Percentiles rank a stretch among this genome's conserved stretches.
phyloP scores from a whole-genome alignment of 1,140 invertebrate genomes.

The Brachionus paranguensis region DNA sequence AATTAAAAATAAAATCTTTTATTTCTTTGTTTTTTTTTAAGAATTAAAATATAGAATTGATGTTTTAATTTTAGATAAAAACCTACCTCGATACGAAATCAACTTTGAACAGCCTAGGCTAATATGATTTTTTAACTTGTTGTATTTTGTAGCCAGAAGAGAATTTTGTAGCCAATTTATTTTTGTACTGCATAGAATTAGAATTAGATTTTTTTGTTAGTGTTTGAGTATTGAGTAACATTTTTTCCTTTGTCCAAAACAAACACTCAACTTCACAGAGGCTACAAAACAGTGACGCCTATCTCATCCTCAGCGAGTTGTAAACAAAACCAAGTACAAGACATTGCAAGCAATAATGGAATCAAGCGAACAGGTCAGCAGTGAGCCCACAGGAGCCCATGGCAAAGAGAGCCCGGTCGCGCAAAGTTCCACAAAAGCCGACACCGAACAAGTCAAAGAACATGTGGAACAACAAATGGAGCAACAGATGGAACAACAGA shows the following conservation, averaged over 20 bases:
- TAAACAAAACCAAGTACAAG: too few relatives aligned
- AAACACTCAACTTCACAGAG: background rate
- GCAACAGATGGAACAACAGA: too few relatives aligned
- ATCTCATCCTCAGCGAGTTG: background rate
- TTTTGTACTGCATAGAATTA: slow-evolving; percentile 9
- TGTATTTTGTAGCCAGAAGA: background rate
- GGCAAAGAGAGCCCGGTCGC: background rate
- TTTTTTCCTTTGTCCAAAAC: background rate
- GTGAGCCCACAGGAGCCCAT: background rate
- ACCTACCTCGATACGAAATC: background rate
- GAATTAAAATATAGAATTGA: too few relatives aligned
- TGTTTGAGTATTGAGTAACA: too few relatives aligned
- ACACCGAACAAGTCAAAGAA: background rate
- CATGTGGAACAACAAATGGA: too few relatives aligned
- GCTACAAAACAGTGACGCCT: slow-evolving; percentile 1
- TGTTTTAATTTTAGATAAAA: background rate
- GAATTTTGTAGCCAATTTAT: background rate
- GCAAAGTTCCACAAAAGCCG: background rate
- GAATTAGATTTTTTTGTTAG: background rate
- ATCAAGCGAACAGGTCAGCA: background rate
- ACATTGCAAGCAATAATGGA: background rate
- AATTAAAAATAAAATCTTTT: too few relatives aligned
- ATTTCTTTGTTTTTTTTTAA: too few relatives aligned
- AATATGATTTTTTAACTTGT: slow-evolving; percentile 7
- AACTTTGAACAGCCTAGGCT: background rate